Evolutionary conservation across 2,888 invertebrate genomes (phyloP), one percentile per base, ranked within the genome.

Genomic region (Bellardia pandia): DNA sequence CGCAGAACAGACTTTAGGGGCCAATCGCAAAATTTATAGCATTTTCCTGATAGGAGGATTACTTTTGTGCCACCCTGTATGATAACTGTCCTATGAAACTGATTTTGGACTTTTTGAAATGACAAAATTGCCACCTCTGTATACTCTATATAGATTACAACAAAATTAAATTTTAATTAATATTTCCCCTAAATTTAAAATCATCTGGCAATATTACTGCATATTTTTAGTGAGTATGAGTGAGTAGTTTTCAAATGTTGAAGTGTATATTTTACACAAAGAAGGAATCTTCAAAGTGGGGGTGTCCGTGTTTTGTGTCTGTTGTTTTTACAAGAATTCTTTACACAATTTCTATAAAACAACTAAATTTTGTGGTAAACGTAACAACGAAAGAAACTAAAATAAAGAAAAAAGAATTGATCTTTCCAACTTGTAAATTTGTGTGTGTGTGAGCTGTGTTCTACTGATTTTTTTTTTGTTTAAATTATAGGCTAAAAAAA

Each of bases 261-360:
- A 23, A 23, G 23, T 40, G 51, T 56, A 14, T 53, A 56, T 37
- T 72, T 77, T 16, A 16, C 11, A 58, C 7, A 40, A 77, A 60
- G 37, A 48, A 30, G 74, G 83, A 80, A 69, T 79, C 86, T 78
- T 79, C 58, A 66, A 68, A 77, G 86, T 80, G 86, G 76, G 86
- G 84, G 86, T 78, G 85, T 87, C 77, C 42, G 60, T 69, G 40
- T 64, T 72, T 64, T 62, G 37, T 37, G 37, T 81, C 64, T 80
- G 60, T 45, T 71, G 11, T 71, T 60, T 66, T 82, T 74, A 62
- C 45, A 82, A 74, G 60, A 74, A 58, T 42, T 69, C 33, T 72
- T 74, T 85, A 85, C 66, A 69, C 69, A 78, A 76, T 64, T 80
- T 75, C 37, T 45, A 48, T 75, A 75, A 85, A 75, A 76, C 62